These are phyloP conservation scores for Dendroctonus ponderosae DNA, from an alignment of 1,140 invertebrate genomes.

Conservation along the genomic window DNA sequence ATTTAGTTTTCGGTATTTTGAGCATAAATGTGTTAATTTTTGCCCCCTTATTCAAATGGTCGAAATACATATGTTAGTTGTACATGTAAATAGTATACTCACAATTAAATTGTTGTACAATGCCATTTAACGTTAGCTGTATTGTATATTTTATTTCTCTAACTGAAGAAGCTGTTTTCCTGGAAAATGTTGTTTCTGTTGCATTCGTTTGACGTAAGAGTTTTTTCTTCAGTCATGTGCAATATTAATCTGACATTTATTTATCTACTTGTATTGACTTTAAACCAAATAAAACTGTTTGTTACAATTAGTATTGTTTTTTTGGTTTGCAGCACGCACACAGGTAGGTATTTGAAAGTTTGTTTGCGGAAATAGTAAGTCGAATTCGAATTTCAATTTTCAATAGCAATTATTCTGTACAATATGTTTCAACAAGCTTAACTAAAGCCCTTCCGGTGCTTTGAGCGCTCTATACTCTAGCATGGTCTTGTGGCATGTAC, in stretches of 20 bases:
- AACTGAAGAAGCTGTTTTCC: slow-evolving; percentile 31
- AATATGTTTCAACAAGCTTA: too few species aligned
- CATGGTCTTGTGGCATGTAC: too few species aligned
- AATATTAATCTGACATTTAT: slow-evolving; percentile 52
- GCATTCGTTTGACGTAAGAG: slow-evolving; percentile 49
- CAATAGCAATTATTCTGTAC: too few species aligned
- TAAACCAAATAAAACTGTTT: slow-evolving; percentile 54
- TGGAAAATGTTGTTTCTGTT: slow-evolving; percentile 43
- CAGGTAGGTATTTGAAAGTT: too few species aligned
- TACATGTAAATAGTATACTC: slow-evolving; percentile 45
- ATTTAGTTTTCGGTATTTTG: slow-evolving; percentile 35
- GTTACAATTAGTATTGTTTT: slow-evolving; percentile 40
- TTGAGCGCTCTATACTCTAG: too few species aligned
- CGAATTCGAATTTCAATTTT: too few species aligned
- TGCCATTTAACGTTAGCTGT: slow-evolving; percentile 40
- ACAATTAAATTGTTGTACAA: slow-evolving; percentile 46
- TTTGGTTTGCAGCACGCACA: too few species aligned
- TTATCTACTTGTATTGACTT: slow-evolving; percentile 52
- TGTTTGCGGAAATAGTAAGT: too few species aligned
- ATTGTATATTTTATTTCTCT: slow-evolving; percentile 40
- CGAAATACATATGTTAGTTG: slow-evolving; percentile 46
- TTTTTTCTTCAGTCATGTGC: slow-evolving; percentile 51
- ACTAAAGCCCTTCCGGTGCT: too few species aligned
- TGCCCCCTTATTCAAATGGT: slow-evolving; percentile 44
- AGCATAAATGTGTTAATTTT: slow-evolving; percentile 35